Percentiles rank a stretch among this genome's conserved stretches.
Evolutionary conservation across 2,797 vertebrate species (phyloP).

Genomic region (Scolopax bukidnonensis): DNA sequence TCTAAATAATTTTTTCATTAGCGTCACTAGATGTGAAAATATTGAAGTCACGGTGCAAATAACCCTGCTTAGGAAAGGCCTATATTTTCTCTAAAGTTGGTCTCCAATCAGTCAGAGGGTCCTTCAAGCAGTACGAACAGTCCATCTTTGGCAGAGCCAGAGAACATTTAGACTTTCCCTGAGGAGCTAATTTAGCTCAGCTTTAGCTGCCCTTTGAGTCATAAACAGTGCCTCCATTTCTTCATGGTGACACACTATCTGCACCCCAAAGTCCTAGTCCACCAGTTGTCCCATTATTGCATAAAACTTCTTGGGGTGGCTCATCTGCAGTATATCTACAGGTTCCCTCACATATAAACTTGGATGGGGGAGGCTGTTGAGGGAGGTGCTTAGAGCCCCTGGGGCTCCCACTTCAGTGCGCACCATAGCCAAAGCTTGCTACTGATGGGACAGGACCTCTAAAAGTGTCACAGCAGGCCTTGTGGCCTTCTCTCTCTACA

Average conservation of each 20-base stretch:
- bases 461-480: not conserved
- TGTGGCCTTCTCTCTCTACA: not conserved
- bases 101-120: not conserved
- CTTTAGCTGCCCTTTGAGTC: not conserved
- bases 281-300: not conserved
- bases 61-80: not conserved
- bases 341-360: not conserved
- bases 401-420: not conserved
- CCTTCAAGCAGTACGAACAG: not conserved
- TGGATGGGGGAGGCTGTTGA: not conserved
- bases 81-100: not conserved
- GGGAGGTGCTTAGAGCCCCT: not conserved
- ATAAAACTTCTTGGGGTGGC: not conserved
- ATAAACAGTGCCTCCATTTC: not conserved
- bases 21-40: not conserved
- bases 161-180: not conserved
- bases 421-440: not conserved
- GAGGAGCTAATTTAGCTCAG: not conserved
- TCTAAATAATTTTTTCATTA: not conserved
- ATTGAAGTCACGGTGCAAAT: not conserved
- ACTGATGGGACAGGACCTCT: accelerated
- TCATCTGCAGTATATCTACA: not conserved
- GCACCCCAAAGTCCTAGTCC: not conserved
- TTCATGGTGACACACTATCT: not conserved
- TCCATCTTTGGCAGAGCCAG: not conserved